phyloP scores from a whole-genome alignment of 2,797 vertebrate species.

The Eulemur rubriventer region DNA sequence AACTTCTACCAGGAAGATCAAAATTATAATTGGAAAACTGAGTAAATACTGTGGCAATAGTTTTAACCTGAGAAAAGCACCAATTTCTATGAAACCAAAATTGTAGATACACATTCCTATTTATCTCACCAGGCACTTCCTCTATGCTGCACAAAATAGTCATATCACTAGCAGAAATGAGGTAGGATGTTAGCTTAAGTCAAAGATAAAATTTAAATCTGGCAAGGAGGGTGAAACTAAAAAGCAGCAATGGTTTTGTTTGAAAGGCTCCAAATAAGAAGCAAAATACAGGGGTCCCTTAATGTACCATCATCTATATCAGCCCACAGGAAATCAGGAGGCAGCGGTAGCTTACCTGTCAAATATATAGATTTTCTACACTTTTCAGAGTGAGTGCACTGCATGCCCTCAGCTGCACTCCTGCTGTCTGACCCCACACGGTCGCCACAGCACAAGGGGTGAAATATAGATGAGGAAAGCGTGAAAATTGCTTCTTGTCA shows the following conservation, averaged over 20 bases:
- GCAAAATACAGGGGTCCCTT: conserved; percentile 62
- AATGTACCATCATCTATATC: conserved; percentile 50
- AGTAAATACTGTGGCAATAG: conserved; percentile 83
- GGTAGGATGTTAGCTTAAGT: conserved; percentile 79
- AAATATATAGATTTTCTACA: conserved; percentile 39
- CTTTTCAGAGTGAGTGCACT: conserved; percentile 61
- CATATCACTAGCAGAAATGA: conserved; percentile 80
- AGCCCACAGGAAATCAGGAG: conserved; percentile 64
- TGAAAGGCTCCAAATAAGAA: conserved; percentile 79
- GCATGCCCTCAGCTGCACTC: conserved; percentile 41
- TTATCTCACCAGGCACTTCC: conserved; percentile 81
- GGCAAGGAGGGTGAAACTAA: conserved; percentile 49
- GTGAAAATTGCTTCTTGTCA: background rate
- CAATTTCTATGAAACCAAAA: conserved; percentile 82
- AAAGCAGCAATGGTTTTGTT: conserved; percentile 66
- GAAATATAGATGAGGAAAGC: background rate
- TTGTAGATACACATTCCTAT: conserved; percentile 79
- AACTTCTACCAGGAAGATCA: conserved; percentile 74
- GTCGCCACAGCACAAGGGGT: background rate
- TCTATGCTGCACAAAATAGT: conserved; percentile 79
- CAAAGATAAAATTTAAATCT: conserved; percentile 80
- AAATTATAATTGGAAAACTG: conserved; percentile 83
- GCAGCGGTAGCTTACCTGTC: conserved; percentile 53
- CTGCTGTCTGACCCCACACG: conserved; percentile 30
- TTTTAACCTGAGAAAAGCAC: conserved; percentile 79